Percentiles rank a stretch among this genome's conserved stretches.
These are phyloP conservation scores for Xestia ashworthii DNA, from an alignment of 2,888 invertebrate species.

Conservation along the genomic window DNA sequence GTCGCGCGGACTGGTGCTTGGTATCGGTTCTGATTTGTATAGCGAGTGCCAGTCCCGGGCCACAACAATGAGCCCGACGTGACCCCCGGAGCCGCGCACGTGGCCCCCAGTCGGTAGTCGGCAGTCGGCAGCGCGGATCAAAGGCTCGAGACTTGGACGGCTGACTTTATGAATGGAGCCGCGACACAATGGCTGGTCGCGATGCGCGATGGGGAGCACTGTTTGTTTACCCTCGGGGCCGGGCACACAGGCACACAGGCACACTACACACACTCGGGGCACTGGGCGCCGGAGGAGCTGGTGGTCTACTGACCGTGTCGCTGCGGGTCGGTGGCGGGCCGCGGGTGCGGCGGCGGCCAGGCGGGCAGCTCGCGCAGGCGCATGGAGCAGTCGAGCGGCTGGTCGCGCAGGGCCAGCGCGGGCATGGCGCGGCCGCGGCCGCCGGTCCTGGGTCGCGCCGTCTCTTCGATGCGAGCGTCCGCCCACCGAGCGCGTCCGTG, in stretches of 20 bases:
- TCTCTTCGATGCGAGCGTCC: constrained; percentile 83
- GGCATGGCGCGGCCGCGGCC: constrained; percentile 91
- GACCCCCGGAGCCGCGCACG: constrained; percentile 64
- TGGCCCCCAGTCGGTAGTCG: constrained; percentile 31
- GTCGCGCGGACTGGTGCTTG: constrained; percentile 49
- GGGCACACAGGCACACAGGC: too few species aligned
- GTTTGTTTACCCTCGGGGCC: constrained; percentile 51
- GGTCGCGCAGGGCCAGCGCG: constrained; percentile 92
- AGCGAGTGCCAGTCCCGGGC: constrained; percentile 48
- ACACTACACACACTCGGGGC: constrained; percentile 51
- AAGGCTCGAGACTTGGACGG: constrained; percentile 45
- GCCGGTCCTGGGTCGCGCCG: constrained; percentile 90
- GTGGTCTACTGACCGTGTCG: constrained; percentile 84
- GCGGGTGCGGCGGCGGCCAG: constrained; percentile 84
- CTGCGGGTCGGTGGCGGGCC: constrained; percentile 68
- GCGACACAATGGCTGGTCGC: constrained; percentile 49
- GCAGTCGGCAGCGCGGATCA: constrained; percentile 47
- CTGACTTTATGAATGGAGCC: constrained; percentile 54
- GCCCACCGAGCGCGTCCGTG: constrained; percentile 85
- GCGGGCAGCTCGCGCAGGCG: constrained; percentile 87
- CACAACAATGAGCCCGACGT: constrained; percentile 60
- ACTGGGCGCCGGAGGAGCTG: constrained; percentile 43
- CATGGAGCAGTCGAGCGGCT: constrained; percentile 94
- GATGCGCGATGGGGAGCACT: constrained; percentile 50
- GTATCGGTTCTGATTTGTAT: constrained; percentile 68